Conservation (phyloP, 37 sponge, comb jelly and placozoan genomes). For the Ephydatia muelleri region DNA sequence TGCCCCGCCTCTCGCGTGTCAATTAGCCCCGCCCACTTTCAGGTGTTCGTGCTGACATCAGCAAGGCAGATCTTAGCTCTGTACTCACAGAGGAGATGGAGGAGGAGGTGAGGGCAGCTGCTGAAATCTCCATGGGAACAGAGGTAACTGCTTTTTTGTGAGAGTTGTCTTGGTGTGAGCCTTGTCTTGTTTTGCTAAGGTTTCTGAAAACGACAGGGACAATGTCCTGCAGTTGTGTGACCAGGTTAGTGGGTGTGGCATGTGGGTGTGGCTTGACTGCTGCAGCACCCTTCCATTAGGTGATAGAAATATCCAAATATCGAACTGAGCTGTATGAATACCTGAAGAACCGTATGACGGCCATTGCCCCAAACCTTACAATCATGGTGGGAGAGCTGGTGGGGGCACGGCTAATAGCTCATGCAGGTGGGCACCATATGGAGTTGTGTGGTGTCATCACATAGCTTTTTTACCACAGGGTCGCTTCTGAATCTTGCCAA, state of each 20-base stretch:
- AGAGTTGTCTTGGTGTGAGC: not conserved
- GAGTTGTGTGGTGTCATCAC: not conserved
- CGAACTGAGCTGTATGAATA: slow-evolving; percentile 91
- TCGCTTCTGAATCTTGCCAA: slow-evolving; percentile 95
- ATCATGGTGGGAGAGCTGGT: slow-evolving; percentile 97
- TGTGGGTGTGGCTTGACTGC: not conserved
- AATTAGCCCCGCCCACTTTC: not conserved
- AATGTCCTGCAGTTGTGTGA: slow-evolving; percentile 88
- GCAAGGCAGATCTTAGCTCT: slow-evolving; percentile 64
- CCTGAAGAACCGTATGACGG: slow-evolving; percentile 94
- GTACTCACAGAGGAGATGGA: slow-evolving; percentile 91
- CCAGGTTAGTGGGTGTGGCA: slow-evolving; percentile 50
- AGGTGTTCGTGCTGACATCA: slow-evolving; percentile 32
- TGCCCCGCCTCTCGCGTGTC: not conserved
- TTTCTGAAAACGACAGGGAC: slow-evolving; percentile 80
- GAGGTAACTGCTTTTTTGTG: slow-evolving; percentile 50
- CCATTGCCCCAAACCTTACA: slow-evolving; percentile 96
- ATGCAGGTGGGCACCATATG: slow-evolving; percentile 68
- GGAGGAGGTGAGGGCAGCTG: slow-evolving; percentile 82
- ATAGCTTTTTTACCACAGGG: slow-evolving; percentile 26
- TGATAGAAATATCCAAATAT: slow-evolving; percentile 76
- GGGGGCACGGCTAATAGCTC: slow-evolving; percentile 94
- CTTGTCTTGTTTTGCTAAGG: slow-evolving; percentile 23
- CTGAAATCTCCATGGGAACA: slow-evolving; percentile 98
- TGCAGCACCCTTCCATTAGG: slow-evolving; percentile 1